These are phyloP conservation scores for Mobula hypostoma DNA, from an alignment of 2,113 vertebrate species.

Conservation along the genomic window DNA sequence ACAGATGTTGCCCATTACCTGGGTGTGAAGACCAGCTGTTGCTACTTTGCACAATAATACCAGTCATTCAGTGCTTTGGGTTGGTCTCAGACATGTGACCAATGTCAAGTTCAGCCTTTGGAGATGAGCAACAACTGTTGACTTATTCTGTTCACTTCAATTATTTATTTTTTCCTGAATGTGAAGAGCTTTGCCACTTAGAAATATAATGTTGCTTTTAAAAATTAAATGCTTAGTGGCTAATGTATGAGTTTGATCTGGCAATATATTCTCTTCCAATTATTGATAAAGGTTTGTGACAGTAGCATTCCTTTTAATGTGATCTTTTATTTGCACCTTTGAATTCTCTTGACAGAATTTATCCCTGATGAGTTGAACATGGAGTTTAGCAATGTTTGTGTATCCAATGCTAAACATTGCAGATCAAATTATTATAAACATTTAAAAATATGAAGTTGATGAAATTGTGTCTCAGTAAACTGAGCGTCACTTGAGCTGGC, in stretches of 20 bases:
- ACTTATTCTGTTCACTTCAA: no score
- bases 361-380: background rate
- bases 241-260: background rate
- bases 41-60: background rate
- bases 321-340: background rate
- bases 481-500: background rate
- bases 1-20: slow-evolving; percentile 44
- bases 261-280: background rate
- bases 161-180: background rate
- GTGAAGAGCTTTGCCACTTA: background rate
- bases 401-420: background rate
- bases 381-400: background rate
- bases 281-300: background rate
- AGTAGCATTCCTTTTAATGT: background rate
- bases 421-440: background rate
- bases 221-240: background rate
- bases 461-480: background rate
- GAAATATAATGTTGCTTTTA: background rate
- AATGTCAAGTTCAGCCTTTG: background rate
- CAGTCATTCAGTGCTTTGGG: background rate
- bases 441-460: background rate
- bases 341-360: background rate
- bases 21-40: background rate
- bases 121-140: background rate
- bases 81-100: background rate